Evolutionary conservation across 1,140 invertebrate species (phyloP).

Genomic region (Nomia melanderi): DNA sequence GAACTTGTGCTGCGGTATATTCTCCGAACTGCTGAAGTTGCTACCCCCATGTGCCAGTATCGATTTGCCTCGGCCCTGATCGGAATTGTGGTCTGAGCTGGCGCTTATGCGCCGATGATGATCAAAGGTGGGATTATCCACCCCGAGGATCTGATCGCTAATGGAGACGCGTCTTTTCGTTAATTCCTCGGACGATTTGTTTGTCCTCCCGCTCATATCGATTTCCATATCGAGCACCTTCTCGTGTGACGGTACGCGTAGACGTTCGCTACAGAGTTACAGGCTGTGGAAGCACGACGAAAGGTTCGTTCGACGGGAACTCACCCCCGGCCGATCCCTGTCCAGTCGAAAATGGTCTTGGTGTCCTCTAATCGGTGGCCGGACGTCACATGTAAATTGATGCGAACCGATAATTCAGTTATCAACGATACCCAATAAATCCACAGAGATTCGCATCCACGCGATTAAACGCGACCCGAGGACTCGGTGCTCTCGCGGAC

Average conservation of each 20-base stretch:
- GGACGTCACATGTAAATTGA: too few species aligned
- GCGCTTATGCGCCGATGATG: slow-evolving; percentile 75
- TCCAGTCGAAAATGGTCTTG: too few species aligned
- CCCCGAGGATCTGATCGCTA: slow-evolving; percentile 74
- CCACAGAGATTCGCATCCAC: not conserved
- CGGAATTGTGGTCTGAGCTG: slow-evolving; percentile 74
- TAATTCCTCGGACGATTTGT: slow-evolving; percentile 64
- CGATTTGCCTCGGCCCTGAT: slow-evolving; percentile 73
- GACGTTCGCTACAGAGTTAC: not conserved
- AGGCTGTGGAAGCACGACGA: not conserved
- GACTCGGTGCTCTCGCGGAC: not conserved
- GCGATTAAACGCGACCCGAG: too few species aligned
- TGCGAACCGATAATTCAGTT: too few species aligned
- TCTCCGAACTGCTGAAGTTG: slow-evolving; percentile 72
- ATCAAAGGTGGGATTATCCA: slow-evolving; percentile 77
- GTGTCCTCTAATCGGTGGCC: too few species aligned
- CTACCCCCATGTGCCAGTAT: slow-evolving; percentile 75
- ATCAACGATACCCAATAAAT: too few species aligned
- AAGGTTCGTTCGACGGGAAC: too few species aligned
- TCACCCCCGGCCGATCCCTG: too few species aligned
- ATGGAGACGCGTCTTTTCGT: slow-evolving; percentile 76
- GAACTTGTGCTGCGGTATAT: slow-evolving; percentile 76
- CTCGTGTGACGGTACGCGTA: not conserved
- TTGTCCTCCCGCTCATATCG: slow-evolving; percentile 52
- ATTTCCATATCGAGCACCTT: slow-evolving; percentile 60